These are phyloP conservation scores for Leptinotarsa undecemlineata DNA, from an alignment of 1,140 invertebrate species.

Conservation along the genomic window DNA sequence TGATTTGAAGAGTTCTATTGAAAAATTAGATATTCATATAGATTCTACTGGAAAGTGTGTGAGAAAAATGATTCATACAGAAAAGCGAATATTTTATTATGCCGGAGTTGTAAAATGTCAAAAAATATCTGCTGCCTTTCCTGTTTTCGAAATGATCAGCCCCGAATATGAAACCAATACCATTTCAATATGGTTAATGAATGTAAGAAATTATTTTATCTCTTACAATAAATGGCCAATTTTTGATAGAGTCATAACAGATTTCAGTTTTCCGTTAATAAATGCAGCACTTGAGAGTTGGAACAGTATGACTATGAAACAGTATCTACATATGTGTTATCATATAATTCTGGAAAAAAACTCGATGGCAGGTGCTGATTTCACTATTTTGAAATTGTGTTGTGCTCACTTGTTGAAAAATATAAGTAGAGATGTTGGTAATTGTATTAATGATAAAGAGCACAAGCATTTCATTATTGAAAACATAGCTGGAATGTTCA, in stretches of 20 bases:
- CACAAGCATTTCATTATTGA: no score
- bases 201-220: no score
- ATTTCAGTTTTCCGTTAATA: neutral
- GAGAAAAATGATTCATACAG: neutral
- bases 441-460: no score
- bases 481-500: no score
- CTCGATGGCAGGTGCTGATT: neutral
- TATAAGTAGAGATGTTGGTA: no score
- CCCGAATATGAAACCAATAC: neutral
- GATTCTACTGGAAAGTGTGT: neutral
- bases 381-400: neutral
- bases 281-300: neutral
- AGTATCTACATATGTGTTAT: neutral
- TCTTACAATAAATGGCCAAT: neutral
- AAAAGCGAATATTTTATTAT: neutral
- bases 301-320: neutral
- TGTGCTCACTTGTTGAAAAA: neutral
- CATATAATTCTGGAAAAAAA: neutral
- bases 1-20: neutral
- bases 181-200: no score
- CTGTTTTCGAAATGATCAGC: neutral
- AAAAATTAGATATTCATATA: neutral
- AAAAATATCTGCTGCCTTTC: neutral
- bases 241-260: conserved; percentile 8
- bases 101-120: neutral